Evolutionary conservation across 2,797 vertebrate species (phyloP).

Genomic region (Chloroceryle inda): DNA sequence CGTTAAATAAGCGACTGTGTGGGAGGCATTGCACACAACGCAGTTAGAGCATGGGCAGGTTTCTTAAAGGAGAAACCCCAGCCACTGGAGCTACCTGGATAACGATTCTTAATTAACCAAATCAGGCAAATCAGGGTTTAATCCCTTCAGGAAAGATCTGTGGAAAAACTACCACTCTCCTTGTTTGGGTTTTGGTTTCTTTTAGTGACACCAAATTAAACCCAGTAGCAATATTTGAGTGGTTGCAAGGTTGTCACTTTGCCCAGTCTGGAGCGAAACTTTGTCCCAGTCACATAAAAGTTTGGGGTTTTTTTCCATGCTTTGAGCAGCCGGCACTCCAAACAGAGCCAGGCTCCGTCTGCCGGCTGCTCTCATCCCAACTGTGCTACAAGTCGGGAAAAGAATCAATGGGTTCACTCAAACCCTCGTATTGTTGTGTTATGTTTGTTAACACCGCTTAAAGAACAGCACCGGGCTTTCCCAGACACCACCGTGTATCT

Average conservation of each 20-base stretch:
- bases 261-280: slow-evolving; percentile 21
- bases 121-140: neutral
- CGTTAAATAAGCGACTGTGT: neutral
- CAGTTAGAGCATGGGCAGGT: neutral
- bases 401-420: neutral
- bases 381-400: neutral
- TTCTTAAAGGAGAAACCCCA: slow-evolving; percentile 20
- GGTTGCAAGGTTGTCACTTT: neutral
- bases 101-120: neutral
- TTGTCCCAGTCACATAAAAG: slow-evolving; percentile 30
- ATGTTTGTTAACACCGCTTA: neutral
- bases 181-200: neutral
- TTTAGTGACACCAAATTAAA: neutral
- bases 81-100: neutral
- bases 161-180: neutral
- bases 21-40: slow-evolving; percentile 3
- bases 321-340: neutral
- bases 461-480: neutral
- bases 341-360: neutral
- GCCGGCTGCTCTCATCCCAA: neutral
- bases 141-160: neutral
- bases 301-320: neutral
- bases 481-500: neutral
- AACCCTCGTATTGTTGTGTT: neutral
- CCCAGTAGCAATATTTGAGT: neutral